Conservation (phyloP, 30 jellyfish, hydroid and myxozoan genomes). For the Nemopilema nomurai region DNA sequence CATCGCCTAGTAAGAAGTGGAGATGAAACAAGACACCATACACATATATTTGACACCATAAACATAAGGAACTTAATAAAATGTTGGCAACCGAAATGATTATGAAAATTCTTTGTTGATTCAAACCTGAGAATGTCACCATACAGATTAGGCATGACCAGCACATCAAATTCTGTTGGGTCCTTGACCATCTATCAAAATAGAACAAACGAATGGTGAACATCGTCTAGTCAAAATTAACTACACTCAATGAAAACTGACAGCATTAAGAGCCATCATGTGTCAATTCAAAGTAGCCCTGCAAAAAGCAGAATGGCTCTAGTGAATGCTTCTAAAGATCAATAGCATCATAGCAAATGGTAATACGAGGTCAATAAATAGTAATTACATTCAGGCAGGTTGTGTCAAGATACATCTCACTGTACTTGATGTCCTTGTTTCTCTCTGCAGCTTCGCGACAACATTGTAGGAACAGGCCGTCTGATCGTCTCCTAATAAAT, state of each 20-base stretch:
- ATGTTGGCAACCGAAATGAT: background rate
- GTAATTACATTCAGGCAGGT: conserved; percentile 92
- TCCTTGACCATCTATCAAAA: conserved; percentile 88
- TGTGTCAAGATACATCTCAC: conserved; percentile 90
- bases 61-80: too few species aligned
- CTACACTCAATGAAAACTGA: too few species aligned
- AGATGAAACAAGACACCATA: too few species aligned
- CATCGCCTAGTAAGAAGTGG: too few species aligned
- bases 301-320: too few species aligned
- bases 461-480: conserved; percentile 97
- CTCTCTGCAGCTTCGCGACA: conserved; percentile 95
- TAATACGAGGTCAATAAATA: background rate
- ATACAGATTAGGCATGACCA: conserved; percentile 98
- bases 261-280: too few species aligned
- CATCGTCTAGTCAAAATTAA: too few species aligned
- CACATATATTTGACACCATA: too few species aligned
- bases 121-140: conserved; percentile 96
- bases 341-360: background rate
- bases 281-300: too few species aligned
- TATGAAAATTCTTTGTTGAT: too few species aligned
- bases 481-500: conserved; percentile 91
- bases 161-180: conserved; percentile 91
- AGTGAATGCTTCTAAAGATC: too few species aligned
- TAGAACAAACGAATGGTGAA: too few species aligned
- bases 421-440: conserved; percentile 79